A percentile compares a stretch with the other conserved stretches of the same genome.
These are phyloP conservation scores for Trichonephila inaurata DNA, from an alignment of 1,140 invertebrate species.

Conservation along the genomic window DNA sequence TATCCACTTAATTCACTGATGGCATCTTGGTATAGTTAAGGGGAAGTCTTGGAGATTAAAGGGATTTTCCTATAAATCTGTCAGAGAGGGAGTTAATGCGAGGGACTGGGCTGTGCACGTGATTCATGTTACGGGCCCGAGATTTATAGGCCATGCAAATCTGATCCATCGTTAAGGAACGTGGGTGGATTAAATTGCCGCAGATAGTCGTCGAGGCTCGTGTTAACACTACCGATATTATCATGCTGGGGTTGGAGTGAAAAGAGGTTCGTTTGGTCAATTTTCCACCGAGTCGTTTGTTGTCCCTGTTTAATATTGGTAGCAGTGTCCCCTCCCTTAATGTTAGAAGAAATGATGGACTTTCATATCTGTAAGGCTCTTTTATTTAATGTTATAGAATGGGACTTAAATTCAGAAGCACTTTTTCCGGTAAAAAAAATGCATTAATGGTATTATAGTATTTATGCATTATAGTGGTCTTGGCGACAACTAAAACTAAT, in stretches of 20 bases:
- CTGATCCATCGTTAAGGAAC: constrained; percentile 1
- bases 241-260: not conserved
- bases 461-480: too few relatives aligned
- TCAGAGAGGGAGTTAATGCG: constrained; percentile 4
- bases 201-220: not conserved
- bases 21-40: not conserved
- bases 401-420: too few relatives aligned
- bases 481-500: too few relatives aligned
- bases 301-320: too few relatives aligned
- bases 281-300: too few relatives aligned
- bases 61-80: constrained; percentile 29
- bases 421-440: too few relatives aligned
- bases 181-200: constrained; percentile 1
- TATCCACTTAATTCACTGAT: not conserved
- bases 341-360: too few relatives aligned
- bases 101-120: not conserved
- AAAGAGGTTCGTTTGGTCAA: not conserved
- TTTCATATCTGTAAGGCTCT: too few relatives aligned
- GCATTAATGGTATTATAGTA: too few relatives aligned
- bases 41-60: not conserved
- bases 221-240: constrained; percentile 8
- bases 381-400: too few relatives aligned
- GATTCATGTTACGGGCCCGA: not conserved
- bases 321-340: too few relatives aligned
- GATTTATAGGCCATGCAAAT: constrained; percentile 38